phyloP scores from a whole-genome alignment of 2,888 invertebrate genomes.

The Tipula vernalis region DNA sequence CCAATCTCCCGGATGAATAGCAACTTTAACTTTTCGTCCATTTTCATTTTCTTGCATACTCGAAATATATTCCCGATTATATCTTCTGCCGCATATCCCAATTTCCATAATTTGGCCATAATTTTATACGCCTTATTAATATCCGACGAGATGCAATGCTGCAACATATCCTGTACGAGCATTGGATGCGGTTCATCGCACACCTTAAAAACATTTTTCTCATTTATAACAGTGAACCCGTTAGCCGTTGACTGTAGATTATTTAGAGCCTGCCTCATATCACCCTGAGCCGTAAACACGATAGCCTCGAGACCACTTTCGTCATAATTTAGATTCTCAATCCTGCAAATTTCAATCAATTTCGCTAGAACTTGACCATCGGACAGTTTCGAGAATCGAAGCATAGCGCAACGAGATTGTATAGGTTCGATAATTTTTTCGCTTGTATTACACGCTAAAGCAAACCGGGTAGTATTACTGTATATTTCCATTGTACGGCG shows the following conservation, averaged over 20 bases:
- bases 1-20: slow-evolving; percentile 87
- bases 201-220: slow-evolving; percentile 93
- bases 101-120: slow-evolving; percentile 75
- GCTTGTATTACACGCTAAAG: slow-evolving; percentile 94
- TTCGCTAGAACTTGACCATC: slow-evolving; percentile 86
- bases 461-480: slow-evolving; percentile 93
- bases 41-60: slow-evolving; percentile 76
- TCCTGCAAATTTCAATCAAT: slow-evolving; percentile 57
- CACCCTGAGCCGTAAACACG: slow-evolving; percentile 96
- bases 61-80: slow-evolving; percentile 90
- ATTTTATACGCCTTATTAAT: slow-evolving; percentile 80
- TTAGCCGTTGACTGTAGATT: slow-evolving; percentile 92
- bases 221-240: slow-evolving; percentile 82
- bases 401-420: slow-evolving; percentile 94
- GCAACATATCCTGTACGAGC: slow-evolving; percentile 81
- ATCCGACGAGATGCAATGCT: slow-evolving; percentile 65
- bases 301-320: slow-evolving; percentile 93
- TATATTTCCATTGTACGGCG: slow-evolving; percentile 98
- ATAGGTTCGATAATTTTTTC: slow-evolving; percentile 99
- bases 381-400: slow-evolving; percentile 79
- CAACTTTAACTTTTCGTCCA: slow-evolving; percentile 70
- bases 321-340: slow-evolving; percentile 64
- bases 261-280: slow-evolving; percentile 94
- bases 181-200: slow-evolving; percentile 99
- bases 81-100: slow-evolving; percentile 96